Base-by-base conservation (phyloP, 2,888 invertebrate species). In the Leucophenga maculata region DNA sequence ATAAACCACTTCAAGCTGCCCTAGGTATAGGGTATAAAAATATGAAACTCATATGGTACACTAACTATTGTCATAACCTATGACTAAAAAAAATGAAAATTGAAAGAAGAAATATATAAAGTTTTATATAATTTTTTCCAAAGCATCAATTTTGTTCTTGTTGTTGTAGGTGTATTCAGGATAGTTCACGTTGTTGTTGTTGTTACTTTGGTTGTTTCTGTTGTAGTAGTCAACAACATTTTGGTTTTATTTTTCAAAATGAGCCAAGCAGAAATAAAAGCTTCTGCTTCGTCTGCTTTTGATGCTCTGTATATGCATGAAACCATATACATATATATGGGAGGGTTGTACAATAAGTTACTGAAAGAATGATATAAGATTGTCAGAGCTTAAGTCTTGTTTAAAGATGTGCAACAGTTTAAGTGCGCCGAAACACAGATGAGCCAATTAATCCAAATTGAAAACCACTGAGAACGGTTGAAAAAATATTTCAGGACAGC, bases 231-330 rank as follows among this genome's bases (percentile, higher is more conserved):
- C 44, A 32, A 22, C 14, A 22, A 26, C 31, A 13, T 26, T 39
- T 22, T 57, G 55, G 18, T 39, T 39, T 20, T 67, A 54, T 26
- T 67, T 48, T 54, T 52, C 67, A 52, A 68, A 71, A 68, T 68
- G 67, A 71, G 69, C 71, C 67, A 67, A 69, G 73, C 74, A 65
- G 68, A 50, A 68, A 62, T 60, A 71, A 62, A 69, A 70, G 55
- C 68, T 65, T 68, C 16, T 64, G 55, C 68, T 18, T 54, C 46
- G 62, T 11, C 50, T 67, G 46, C 18, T 39, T 55, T 9, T 39
- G 6, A 11, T 39, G 39, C 11, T 39, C 11, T 8, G 32, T 60
- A 32, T 32, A 14, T 60, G 59, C 32, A 3, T 60, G 31, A 26
- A 39, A 1, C 11, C 11, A 39, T 39, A 39, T 39, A 39, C 39